phyloP scores from a whole-genome alignment of 2,113 vertebrate species.

The Psephotus haematonotus region DNA sequence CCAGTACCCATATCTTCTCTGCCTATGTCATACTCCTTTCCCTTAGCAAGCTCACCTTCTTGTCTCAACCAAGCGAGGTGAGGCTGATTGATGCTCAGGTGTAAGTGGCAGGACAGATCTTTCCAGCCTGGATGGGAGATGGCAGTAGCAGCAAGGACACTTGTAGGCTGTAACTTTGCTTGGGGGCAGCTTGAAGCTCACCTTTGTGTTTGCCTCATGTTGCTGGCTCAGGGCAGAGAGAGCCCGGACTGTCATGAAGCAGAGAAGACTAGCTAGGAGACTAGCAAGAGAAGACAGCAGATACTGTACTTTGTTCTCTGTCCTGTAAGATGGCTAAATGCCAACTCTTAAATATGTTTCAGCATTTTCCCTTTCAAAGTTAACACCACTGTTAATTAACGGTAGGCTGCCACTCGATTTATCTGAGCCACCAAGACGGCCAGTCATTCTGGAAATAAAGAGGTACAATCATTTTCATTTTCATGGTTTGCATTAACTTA shows the following conservation, averaged over 20 bases:
- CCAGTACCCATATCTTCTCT: background rate
- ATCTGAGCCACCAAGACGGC: background rate
- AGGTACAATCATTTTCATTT: background rate
- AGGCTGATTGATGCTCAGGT: background rate
- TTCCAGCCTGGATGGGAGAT: background rate
- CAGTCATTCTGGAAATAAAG: background rate
- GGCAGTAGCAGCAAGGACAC: background rate
- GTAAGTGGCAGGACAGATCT: background rate
- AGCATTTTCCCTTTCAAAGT: slow-evolving; percentile 1
- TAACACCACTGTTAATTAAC: background rate
- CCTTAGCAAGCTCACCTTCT: background rate
- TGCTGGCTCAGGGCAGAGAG: background rate
- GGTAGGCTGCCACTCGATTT: background rate
- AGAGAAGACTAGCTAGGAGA: no score
- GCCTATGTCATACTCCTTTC: background rate
- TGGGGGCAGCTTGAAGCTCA: background rate
- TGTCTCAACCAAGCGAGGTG: background rate
- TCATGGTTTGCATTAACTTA: background rate
- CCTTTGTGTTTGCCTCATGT: background rate
- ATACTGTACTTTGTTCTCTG: background rate
- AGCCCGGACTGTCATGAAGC: background rate
- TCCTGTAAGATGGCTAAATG: background rate
- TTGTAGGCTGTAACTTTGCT: background rate
- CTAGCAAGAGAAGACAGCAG: background rate
- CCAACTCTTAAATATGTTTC: background rate